Evolutionary conservation across 2,113 vertebrate species (phyloP), one percentile per base, ranked within the genome.

Genomic region (Xenotilapia caudafasciata): DNA sequence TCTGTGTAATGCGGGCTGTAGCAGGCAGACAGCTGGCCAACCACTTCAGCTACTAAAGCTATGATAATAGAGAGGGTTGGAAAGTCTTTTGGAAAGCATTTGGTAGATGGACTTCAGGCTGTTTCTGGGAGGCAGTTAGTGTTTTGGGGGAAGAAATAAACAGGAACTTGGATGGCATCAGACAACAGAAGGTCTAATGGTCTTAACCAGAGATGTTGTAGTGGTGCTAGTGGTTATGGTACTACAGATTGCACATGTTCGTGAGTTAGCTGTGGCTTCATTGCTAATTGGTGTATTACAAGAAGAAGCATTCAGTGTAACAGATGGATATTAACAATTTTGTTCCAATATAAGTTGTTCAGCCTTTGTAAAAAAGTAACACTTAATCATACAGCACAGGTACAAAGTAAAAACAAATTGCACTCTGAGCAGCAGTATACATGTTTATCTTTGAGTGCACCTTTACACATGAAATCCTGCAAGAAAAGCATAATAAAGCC

Each of bases 141-240:
- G 89, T 86, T 90, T 90, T 89, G 87, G 77, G 87, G 88, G 65
- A 82, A 88, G 92, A 86, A 82, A 92, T 92, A 91, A 93, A 91
- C 90, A 92, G 82, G 88, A 94, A 90, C 89, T 94, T 94, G 94
- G 93, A 94, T 85, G 68, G 87, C 80, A 81, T 81, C 82, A 88
- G 85, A 88, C 91, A 93, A 90, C 95, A 95, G 93, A 94, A 93
- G 95, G 95, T 90, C 92, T 93, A 93, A 94, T 93, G 92, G 92
- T 91, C 89, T 92, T 92, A 90, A 94, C 93, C 93, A 90, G 91
- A 91, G 92, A 94, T 91, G 89, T 86, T 89, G 89, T 87, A 75
- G 92, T 92, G 79, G 88, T 85, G 82, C 90, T 93, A 38, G 88
- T 87, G 65, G 87, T 91, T 92, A 89, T 93, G 88, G 85, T 85